Conservation (phyloP, 2,888 invertebrate genomes). For the Hermodice carunculata region DNA sequence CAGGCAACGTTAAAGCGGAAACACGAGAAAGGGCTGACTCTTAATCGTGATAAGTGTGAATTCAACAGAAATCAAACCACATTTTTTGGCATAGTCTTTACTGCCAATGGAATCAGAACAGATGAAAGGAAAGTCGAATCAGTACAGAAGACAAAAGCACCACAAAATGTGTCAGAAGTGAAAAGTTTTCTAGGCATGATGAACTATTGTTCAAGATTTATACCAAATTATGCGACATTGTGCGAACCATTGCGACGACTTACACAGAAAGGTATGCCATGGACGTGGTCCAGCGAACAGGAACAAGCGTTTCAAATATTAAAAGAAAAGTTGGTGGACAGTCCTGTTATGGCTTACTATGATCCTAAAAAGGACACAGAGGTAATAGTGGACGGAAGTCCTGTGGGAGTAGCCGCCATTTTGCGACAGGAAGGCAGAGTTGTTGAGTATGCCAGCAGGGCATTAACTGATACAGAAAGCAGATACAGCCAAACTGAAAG, state of each 20-base stretch:
- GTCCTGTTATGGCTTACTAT: conserved; percentile 3
- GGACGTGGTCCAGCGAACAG: conserved; percentile 1
- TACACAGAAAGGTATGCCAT: neutral
- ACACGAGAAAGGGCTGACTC: conserved; percentile 2
- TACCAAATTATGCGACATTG: conserved; percentile 2
- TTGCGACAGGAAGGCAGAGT: conserved; percentile 31
- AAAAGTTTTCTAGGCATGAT: conserved; percentile 47
- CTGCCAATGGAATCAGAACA: conserved; percentile 2
- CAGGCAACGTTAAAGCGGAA: conserved; percentile 20
- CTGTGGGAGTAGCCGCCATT: conserved; percentile 31
- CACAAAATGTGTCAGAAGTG: conserved; percentile 44
- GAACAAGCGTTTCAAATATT: conserved; percentile 1
- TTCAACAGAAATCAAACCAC: neutral
- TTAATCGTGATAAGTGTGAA: conserved; percentile 7
- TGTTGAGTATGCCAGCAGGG: conserved; percentile 31
- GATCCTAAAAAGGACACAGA: neutral
- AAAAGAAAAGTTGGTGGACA: neutral
- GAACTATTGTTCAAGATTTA: conserved; percentile 7
- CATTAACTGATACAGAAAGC: conserved; percentile 28
- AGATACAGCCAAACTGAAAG: conserved; percentile 39
- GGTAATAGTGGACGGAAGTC: conserved; percentile 29
- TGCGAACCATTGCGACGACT: neutral
- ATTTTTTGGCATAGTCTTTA: conserved; percentile 21
- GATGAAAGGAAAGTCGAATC: conserved; percentile 12
- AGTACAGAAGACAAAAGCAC: conserved; percentile 38